A percentile compares a stretch with the other conserved stretches of the same genome.
Conservation (phyloP, 92 coral and sea anemone species). For the Phenganax stokvisi region DNA sequence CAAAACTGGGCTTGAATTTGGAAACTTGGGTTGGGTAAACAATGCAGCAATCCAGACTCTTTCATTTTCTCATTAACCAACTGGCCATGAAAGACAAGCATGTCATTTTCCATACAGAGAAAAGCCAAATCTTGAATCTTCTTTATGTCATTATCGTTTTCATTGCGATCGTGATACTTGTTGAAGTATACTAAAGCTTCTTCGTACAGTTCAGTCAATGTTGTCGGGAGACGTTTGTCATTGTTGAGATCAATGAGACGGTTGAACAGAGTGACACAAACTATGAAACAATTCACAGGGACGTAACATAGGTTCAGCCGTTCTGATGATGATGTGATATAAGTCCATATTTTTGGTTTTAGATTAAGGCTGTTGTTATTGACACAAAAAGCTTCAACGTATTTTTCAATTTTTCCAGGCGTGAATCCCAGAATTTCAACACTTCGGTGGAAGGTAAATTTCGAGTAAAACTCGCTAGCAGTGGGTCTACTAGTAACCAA, state of each 20-base stretch:
- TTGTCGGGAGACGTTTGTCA: neutral
- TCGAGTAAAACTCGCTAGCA: conserved; percentile 29
- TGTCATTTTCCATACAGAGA: neutral
- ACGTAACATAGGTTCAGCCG: conserved; percentile 51
- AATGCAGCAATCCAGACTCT: neutral
- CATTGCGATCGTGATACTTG: neutral
- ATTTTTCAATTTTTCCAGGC: conserved; percentile 40
- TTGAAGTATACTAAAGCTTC: neutral
- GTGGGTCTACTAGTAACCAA: conserved; percentile 51
- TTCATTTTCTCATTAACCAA: neutral
- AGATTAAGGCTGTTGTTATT: neutral
- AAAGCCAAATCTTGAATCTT: conserved; percentile 6
- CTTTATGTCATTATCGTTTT: neutral
- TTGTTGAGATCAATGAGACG: neutral
- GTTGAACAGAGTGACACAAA: conserved; percentile 24
- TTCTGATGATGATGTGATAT: neutral
- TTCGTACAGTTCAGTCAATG: conserved; percentile 11
- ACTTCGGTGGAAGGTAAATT: conserved; percentile 23
- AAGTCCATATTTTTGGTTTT: neutral
- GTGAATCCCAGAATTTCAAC: conserved; percentile 63
- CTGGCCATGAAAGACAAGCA: neutral
- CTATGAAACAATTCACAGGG: conserved; percentile 53
- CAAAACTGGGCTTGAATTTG: neutral
- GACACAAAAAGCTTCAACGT: conserved; percentile 32
- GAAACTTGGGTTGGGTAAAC: neutral